Base-by-base conservation (phyloP, 2,113 vertebrate genomes). In the Gulo gulo region DNA sequence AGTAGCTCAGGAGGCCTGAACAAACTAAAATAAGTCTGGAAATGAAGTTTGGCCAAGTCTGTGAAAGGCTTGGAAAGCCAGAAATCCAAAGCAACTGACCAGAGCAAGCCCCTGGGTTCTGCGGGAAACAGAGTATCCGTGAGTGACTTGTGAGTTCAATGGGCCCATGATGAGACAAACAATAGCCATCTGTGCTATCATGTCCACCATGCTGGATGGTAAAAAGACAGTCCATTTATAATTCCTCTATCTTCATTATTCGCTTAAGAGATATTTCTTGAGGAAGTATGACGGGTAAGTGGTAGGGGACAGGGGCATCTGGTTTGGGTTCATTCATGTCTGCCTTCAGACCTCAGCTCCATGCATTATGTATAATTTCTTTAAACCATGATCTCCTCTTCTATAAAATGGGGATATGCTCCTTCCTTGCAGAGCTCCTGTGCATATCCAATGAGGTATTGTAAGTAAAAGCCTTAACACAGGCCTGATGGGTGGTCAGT, bases 401-500 rank as follows among this genome's bases (percentile, higher is more conserved):
- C 74, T 0, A 0, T 93, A 87, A 82, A 97, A 90, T 0, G 1
- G 7, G 7, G 1, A 52, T 57, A 31, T 63, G 23, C 76, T 42
- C 18, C 59, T 83, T 76, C 76, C 21, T 59, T 42, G 7, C 29
- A 84, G 55, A 95, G 42, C 74, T 67, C 24, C 9, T n/a, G 0
- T 79, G 86, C 80, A 74, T 39, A 3, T 26, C 36, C 76, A 95
- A 39, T 69, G 39, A 96, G 73, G 86, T 61, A 88, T 4, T 71
- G 15, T 39, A 97, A 95, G 39, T 50, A 31, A 55, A 87, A 95
- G 45, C 80, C 15, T 92, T 67, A 78, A 78, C 93, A 71, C 31
- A 79, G 45, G 31, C 67, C 88, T 69, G 42, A 13, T 1, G 26
- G 16, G 5, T 63, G 24, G 24, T 29, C 20, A n/a, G 10, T 21